phyloP scores from a whole-genome alignment of 2,888 invertebrate species.

The Temnothorax ravouxi region DNA sequence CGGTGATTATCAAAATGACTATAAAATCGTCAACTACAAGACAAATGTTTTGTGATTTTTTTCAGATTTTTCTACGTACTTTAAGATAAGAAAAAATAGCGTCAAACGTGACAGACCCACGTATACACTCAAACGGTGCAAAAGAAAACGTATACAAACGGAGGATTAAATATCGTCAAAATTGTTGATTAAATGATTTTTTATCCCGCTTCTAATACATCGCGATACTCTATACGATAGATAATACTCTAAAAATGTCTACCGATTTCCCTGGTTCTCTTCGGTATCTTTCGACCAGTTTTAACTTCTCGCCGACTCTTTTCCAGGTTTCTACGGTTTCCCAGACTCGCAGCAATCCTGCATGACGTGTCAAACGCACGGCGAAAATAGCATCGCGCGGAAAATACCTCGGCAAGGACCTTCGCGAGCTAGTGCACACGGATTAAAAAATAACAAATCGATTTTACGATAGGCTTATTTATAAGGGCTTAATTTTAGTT shows the following conservation, averaged over 20 bases:
- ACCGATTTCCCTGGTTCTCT: neutral
- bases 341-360: conserved; percentile 29
- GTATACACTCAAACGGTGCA: too few species aligned
- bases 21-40: too few species aligned
- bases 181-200: neutral
- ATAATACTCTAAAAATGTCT: conserved; percentile 5
- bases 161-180: neutral
- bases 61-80: too few species aligned
- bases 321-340: conserved; percentile 18
- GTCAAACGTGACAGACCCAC: too few species aligned
- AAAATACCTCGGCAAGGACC: conserved; percentile 49
- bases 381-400: conserved; percentile 48
- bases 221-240: too few species aligned
- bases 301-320: neutral
- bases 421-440: conserved; percentile 47
- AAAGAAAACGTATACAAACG: too few species aligned
- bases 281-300: neutral
- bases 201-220: neutral
- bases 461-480: conserved; percentile 48
- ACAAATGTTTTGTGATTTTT: too few species aligned
- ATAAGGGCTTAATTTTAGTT: conserved; percentile 47
- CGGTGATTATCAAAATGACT: too few species aligned
- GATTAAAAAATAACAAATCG: conserved; percentile 54
- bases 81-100: too few species aligned
- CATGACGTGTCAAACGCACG: conserved; percentile 47